These are phyloP conservation scores for Pseudotriccus pelzelni DNA, from an alignment of 2,797 vertebrate species.

Conservation along the genomic window DNA sequence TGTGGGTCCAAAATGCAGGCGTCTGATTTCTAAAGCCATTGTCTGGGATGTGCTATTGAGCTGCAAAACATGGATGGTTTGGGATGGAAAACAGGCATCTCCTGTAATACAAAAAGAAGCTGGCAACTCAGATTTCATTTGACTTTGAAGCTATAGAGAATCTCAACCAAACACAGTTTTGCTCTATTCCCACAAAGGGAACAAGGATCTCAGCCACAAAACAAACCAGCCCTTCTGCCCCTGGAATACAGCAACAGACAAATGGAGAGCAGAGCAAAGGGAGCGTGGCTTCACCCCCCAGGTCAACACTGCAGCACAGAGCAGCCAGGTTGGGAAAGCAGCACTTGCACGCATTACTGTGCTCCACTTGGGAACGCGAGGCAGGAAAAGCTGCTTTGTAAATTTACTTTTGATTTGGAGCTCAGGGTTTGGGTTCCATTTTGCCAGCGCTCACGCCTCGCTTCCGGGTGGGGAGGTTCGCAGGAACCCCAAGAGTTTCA, in stretches of 20 bases:
- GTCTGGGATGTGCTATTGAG: constrained; percentile 43
- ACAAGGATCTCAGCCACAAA: background rate
- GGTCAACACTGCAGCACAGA: background rate
- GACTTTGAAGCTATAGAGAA: constrained; percentile 39
- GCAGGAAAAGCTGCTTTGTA: constrained; percentile 1
- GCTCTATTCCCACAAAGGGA: constrained; percentile 14
- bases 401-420: background rate
- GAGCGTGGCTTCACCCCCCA: fast-evolving
- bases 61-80: constrained; percentile 19
- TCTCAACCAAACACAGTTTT: background rate
- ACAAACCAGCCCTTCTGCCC: background rate
- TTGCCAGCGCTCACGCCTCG: background rate
- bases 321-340: background rate
- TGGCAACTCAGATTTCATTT: constrained; percentile 17
- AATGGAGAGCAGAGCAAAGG: background rate
- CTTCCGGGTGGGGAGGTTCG: background rate
- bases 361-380: background rate
- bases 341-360: background rate
- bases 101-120: constrained; percentile 29
- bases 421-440: background rate
- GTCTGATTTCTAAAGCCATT: constrained; percentile 49
- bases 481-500: background rate
- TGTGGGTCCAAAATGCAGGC: constrained; percentile 38
- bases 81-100: constrained; percentile 60
- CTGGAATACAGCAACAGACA: background rate